These are phyloP conservation scores for Thalassoma bifasciatum DNA, from an alignment of 2,113 vertebrate genomes.

Conservation along the genomic window DNA sequence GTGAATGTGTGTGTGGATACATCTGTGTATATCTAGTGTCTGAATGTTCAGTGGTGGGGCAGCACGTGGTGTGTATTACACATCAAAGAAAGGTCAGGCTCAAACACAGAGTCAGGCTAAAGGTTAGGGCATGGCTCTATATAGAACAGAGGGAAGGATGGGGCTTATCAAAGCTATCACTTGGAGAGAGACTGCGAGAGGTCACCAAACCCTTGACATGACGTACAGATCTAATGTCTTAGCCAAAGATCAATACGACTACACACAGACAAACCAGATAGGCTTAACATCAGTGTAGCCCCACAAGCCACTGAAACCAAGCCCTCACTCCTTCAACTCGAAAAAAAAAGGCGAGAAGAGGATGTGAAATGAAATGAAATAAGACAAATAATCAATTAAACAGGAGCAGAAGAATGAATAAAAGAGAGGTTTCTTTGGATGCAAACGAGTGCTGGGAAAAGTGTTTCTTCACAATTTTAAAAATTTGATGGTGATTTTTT, in stretches of 20 bases:
- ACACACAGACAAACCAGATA: slow-evolving; percentile 80
- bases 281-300: slow-evolving; percentile 77
- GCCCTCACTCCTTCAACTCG: slow-evolving; percentile 44
- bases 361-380: slow-evolving; percentile 62
- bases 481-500: slow-evolving; percentile 71
- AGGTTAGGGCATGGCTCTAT: slow-evolving; percentile 78
- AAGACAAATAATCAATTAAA: slow-evolving; percentile 81
- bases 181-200: slow-evolving; percentile 78
- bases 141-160: slow-evolving; percentile 79
- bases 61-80: slow-evolving; percentile 81
- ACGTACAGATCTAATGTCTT: slow-evolving; percentile 82
- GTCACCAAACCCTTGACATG: slow-evolving; percentile 81
- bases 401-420: slow-evolving; percentile 73
- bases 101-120: slow-evolving; percentile 79
- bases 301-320: slow-evolving; percentile 68
- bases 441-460: slow-evolving; percentile 72
- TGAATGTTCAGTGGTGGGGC: slow-evolving; percentile 70
- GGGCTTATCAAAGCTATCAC: slow-evolving; percentile 82
- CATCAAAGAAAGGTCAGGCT: slow-evolving; percentile 83
- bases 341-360: slow-evolving; percentile 23
- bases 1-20: slow-evolving; percentile 37
- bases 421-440: slow-evolving; percentile 72
- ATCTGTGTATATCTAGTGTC: slow-evolving; percentile 59
- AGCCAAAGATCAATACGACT: slow-evolving; percentile 80
- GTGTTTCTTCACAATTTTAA: slow-evolving; percentile 67